Base-by-base conservation (phyloP, 2,113 vertebrate genomes). In the Aegotheles bennettii region DNA sequence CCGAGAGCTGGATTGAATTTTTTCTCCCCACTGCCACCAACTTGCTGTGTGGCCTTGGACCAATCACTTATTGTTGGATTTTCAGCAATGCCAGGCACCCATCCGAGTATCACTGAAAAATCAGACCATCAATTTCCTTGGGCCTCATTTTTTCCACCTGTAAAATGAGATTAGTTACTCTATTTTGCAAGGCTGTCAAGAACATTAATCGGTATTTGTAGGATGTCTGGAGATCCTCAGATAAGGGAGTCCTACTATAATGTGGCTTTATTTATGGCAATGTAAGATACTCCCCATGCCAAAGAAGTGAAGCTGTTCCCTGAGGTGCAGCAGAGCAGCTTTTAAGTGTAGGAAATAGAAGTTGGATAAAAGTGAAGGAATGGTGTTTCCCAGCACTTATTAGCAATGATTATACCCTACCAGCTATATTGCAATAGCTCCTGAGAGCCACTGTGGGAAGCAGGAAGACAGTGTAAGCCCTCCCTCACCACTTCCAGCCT, bases 21-120 rank as follows among this genome's bases (percentile, higher is more conserved):
- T 89, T 80, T 73, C 85, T 87, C 82, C 78, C 50, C 24, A 20
- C n/a, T 68, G 59, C 57, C 85, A 94, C 64, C 43, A 64, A 35
- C 84, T 91, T 70, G 31, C 78, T 95, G 86, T 93, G 95, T 97
- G 94, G 90, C 47, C 91, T 75, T 77, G 13, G 81, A 86, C 47
- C 43, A 54, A 43, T 35, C 73, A 10, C 36, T 54, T 63, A 16
- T 13, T 59, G 42, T 4, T 63, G 19, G 31, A 71, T 93, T 93
- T 84, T 77, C 56, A 92, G 81, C 78, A 80, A 13, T 42, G 40
- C 35, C 53, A 90, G 48, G 38, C 57, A 77, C 29, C 17, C 36
- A 60, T 45, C 47, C 42, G 33, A 61, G 19, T 35, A 19, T n/a
- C 5, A 5, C 82, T 54, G 73, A 78, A 87, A 92, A 89, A 79